Conservation (phyloP, 2,113 vertebrate species). For the Mesocricetus auratus region DNA sequence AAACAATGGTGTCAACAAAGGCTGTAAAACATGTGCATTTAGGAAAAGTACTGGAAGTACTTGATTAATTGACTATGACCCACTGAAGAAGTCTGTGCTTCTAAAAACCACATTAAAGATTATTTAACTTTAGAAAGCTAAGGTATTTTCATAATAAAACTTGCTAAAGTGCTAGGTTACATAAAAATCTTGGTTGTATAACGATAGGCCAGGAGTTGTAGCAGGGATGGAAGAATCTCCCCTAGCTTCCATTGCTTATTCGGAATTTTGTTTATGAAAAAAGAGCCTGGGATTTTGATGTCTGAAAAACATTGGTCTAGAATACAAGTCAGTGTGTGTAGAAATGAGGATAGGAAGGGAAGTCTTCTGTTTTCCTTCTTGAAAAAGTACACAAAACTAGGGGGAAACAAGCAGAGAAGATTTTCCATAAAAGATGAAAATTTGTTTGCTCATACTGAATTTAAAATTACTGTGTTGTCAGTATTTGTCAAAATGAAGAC, state of each 20-base stretch:
- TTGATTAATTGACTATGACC: background rate
- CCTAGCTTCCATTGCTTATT: background rate
- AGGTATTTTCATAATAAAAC: slow-evolving; percentile 44
- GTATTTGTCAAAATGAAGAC: background rate
- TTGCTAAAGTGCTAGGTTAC: slow-evolving; percentile 45
- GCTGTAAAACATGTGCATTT: background rate
- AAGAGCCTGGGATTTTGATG: background rate
- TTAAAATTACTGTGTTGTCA: background rate
- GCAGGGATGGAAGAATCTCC: background rate
- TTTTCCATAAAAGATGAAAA: background rate
- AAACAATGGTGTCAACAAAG: background rate
- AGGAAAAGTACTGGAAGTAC: background rate
- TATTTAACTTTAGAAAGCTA: slow-evolving; percentile 50
- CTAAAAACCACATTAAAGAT: slow-evolving; percentile 30
- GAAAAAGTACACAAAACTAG: background rate
- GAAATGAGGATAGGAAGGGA: background rate
- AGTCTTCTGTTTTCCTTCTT: background rate
- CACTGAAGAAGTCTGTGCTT: slow-evolving; percentile 12
- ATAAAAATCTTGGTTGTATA: slow-evolving; percentile 46
- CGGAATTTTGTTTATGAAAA: slow-evolving; percentile 9
- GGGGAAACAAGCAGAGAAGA: background rate
- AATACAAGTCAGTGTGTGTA: background rate
- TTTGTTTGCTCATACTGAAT: background rate
- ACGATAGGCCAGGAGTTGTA: background rate
- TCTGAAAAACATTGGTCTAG: background rate